Evolutionary conservation across 2,888 invertebrate species (phyloP).

Genomic region (Eristalis tenax): DNA sequence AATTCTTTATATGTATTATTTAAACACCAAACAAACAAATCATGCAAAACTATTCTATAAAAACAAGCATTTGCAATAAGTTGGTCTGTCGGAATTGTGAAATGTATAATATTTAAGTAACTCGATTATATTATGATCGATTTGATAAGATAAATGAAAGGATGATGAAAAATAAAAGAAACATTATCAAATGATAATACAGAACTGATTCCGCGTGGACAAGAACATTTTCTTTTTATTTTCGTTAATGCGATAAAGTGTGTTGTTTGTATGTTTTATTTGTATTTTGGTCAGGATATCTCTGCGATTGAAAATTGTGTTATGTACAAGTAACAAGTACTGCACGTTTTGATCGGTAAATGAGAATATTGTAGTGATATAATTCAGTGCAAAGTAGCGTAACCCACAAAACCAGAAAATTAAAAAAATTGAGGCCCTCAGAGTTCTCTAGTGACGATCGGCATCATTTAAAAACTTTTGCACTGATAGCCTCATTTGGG

Average conservation of each 20-base stretch:
- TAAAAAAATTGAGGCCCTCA: too few species aligned
- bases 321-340: too few species aligned
- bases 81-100: conserved; percentile 51
- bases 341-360: too few species aligned
- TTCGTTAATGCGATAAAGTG: not conserved
- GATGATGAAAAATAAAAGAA: conserved; percentile 42
- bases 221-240: conserved; percentile 33
- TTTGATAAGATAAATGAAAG: conserved; percentile 11
- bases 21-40: conserved; percentile 35
- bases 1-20: conserved; percentile 64
- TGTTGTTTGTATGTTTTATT: not conserved
- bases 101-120: conserved; percentile 47
- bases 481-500: too few species aligned
- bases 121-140: conserved; percentile 44
- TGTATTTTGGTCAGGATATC: not conserved
- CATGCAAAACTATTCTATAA: not conserved
- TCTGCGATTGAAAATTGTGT: too few species aligned
- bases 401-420: too few species aligned
- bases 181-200: conserved; percentile 38
- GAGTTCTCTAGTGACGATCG: too few species aligned
- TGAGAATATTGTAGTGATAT: too few species aligned
- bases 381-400: too few species aligned
- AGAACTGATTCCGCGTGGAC: conserved; percentile 65
- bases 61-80: conserved; percentile 29
- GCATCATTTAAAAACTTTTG: too few species aligned